Percentiles rank a stretch among this genome's conserved stretches.
Conservation (phyloP, 2,888 invertebrate genomes). For the Galeruca laticollis region DNA sequence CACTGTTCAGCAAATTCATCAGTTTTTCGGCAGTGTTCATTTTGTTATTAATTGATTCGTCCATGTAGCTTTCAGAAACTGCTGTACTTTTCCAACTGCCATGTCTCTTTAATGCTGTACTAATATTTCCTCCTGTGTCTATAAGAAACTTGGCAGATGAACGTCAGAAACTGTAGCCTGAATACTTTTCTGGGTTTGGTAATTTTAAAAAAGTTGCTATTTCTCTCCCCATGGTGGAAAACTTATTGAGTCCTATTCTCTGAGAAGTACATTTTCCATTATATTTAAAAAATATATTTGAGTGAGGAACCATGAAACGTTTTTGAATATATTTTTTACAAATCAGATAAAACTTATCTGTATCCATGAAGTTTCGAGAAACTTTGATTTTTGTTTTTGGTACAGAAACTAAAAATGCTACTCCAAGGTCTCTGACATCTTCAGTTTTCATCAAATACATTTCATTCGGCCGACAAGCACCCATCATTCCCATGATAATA, state of each 20-base stretch:
- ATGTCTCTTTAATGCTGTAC: neutral
- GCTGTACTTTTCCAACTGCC: neutral
- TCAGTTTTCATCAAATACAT: slow-evolving; percentile 35
- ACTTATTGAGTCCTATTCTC: slow-evolving; percentile 37
- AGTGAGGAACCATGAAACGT: slow-evolving; percentile 19
- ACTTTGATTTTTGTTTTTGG: slow-evolving; percentile 37
- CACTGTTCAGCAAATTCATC: too few relatives aligned
- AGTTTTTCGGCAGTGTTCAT: neutral
- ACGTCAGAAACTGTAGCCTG: neutral
- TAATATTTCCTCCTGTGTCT: slow-evolving; percentile 1
- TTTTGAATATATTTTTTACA: slow-evolving; percentile 27
- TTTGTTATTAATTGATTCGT: neutral
- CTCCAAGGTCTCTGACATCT: slow-evolving; percentile 35
- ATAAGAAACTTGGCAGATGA: too few relatives aligned
- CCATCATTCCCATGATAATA: slow-evolving; percentile 38
- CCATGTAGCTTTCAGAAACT: neutral
- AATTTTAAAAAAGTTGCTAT: slow-evolving; percentile 33
- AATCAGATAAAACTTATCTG: slow-evolving; percentile 29
- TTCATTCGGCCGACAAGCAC: slow-evolving; percentile 37
- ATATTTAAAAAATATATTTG: slow-evolving; percentile 35
- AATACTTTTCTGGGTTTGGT: slow-evolving; percentile 5
- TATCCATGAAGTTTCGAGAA: slow-evolving; percentile 38
- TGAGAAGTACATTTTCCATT: slow-evolving; percentile 30
- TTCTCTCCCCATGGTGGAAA: slow-evolving; percentile 25
- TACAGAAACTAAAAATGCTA: slow-evolving; percentile 33